Conservation (phyloP, 2,888 invertebrate species). For the Andrena fulva region DNA sequence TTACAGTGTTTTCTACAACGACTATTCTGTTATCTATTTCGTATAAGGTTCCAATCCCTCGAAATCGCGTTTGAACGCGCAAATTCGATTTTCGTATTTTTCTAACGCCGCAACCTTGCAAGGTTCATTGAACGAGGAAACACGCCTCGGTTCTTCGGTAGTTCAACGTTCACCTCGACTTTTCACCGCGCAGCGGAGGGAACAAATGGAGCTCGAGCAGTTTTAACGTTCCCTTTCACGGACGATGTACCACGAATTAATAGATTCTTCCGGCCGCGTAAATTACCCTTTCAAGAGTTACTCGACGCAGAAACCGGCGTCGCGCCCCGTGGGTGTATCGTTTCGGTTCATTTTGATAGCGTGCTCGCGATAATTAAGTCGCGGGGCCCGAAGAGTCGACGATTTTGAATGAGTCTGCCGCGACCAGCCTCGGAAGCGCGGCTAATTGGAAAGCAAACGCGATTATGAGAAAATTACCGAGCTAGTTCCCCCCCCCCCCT, state of each 20-base stretch:
- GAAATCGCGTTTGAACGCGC: too few species aligned
- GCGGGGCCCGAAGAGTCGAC: conserved; percentile 22
- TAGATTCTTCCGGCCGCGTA: neutral
- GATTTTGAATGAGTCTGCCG: conserved; percentile 33
- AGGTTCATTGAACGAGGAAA: neutral
- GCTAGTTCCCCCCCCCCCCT: neutral
- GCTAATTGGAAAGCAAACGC: conserved; percentile 10
- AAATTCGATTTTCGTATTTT: too few species aligned
- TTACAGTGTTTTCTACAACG: too few species aligned
- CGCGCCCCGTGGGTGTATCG: conserved; percentile 12
- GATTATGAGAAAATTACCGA: conserved; percentile 50
- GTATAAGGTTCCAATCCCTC: too few species aligned
- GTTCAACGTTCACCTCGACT: too few species aligned
- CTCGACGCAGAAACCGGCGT: neutral
- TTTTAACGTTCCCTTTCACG: conserved; percentile 11
- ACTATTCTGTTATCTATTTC: too few species aligned
- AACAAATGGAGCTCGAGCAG: neutral
- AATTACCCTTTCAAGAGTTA: conserved; percentile 6
- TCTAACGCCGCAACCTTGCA: too few species aligned
- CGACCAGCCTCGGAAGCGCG: conserved; percentile 25
- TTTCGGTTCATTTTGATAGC: conserved; percentile 29
- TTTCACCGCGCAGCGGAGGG: too few species aligned
- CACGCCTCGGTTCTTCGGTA: neutral
- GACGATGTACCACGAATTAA: conserved; percentile 7
- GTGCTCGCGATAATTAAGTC: conserved; percentile 45